Evolutionary conservation across 2,888 invertebrate genomes (phyloP).

Genomic region (Hyles lineata): DNA sequence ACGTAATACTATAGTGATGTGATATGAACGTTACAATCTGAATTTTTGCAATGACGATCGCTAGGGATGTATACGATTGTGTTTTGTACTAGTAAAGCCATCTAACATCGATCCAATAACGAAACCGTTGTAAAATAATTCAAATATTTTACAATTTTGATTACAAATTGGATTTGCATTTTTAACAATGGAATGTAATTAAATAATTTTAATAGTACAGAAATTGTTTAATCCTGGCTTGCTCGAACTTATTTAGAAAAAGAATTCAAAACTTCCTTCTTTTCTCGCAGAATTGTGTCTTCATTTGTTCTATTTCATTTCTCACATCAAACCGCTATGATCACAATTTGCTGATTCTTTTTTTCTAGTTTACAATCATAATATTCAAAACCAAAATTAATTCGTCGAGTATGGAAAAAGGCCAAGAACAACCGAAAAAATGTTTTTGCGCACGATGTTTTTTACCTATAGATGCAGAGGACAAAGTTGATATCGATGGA

Average conservation of each 20-base stretch:
- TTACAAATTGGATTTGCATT: neutral
- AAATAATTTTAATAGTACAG: no score
- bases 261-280: conserved; percentile 45
- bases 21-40: conserved; percentile 29
- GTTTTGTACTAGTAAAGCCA: conserved; percentile 32
- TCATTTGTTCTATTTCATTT: conserved; percentile 56
- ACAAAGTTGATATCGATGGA: conserved; percentile 71
- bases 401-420: conserved; percentile 61
- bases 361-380: conserved; percentile 26
- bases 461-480: conserved; percentile 65
- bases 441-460: conserved; percentile 78
- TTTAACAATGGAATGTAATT: no score
- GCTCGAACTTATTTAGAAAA: no score
- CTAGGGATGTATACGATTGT: conserved; percentile 41
- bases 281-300: conserved; percentile 39
- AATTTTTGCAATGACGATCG: conserved; percentile 40
- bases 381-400: conserved; percentile 50
- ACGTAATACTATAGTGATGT: conserved; percentile 66
- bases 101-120: conserved; percentile 29
- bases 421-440: conserved; percentile 67
- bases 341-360: conserved; percentile 57
- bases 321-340: conserved; percentile 60
- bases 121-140: neutral
- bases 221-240: no score
- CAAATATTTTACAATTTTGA: neutral